Conservation (phyloP, 2,888 invertebrate genomes). For the Sipunculus nudus region DNA sequence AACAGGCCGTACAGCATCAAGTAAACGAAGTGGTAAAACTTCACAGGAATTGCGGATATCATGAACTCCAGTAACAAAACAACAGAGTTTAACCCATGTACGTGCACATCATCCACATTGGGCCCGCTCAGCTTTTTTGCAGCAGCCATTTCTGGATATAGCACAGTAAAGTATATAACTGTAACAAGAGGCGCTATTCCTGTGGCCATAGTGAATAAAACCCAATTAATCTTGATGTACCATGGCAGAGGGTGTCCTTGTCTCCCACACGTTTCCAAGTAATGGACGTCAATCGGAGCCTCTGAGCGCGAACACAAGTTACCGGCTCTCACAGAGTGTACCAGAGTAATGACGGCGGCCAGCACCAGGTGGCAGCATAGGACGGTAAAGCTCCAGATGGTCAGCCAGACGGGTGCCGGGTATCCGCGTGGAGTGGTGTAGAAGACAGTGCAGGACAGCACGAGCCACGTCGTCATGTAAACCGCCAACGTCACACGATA, state of each 20-base stretch:
- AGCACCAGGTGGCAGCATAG: conserved; percentile 46
- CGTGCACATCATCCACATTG: conserved; percentile 46
- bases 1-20: conserved; percentile 46
- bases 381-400: conserved; percentile 59
- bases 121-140: neutral
- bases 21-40: conserved; percentile 53
- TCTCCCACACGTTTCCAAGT: too few relatives aligned
- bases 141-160: conserved; percentile 43
- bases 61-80: conserved; percentile 51
- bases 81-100: conserved; percentile 55
- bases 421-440: conserved; percentile 7
- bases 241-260: conserved; percentile 35
- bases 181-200: conserved; percentile 50
- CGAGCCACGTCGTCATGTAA: conserved; percentile 48
- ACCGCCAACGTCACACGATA: conserved; percentile 50
- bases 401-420: conserved; percentile 51
- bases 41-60: conserved; percentile 48
- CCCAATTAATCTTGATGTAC: conserved; percentile 50
- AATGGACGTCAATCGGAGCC: too few relatives aligned
- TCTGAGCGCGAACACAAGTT: too few relatives aligned
- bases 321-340: neutral
- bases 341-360: conserved; percentile 12
- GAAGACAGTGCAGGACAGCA: conserved; percentile 33
- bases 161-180: conserved; percentile 51
- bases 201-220: conserved; percentile 46